phyloP scores from a whole-genome alignment of 1,140 invertebrate genomes.

The Atta colombica region DNA sequence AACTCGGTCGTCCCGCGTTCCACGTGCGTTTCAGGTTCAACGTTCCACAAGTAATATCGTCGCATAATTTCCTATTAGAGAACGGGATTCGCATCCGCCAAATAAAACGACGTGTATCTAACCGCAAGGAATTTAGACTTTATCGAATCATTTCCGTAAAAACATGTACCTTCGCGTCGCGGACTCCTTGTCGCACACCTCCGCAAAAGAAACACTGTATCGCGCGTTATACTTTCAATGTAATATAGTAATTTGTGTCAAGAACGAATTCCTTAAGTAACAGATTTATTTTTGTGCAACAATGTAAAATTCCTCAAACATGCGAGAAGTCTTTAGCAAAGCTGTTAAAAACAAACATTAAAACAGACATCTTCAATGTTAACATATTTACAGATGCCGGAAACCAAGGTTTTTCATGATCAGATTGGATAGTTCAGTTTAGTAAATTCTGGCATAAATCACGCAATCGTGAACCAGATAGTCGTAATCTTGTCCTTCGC shows the following conservation, averaged over 20 bases:
- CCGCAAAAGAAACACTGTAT: background rate
- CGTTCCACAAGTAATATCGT: constrained; percentile 32
- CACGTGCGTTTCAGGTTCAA: constrained; percentile 39
- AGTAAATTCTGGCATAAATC: constrained; percentile 50
- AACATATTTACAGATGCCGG: background rate
- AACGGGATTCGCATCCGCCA: constrained; percentile 7
- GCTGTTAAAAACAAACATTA: background rate
- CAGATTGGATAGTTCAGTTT: constrained; percentile 12
- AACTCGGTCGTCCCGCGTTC: constrained; percentile 73
- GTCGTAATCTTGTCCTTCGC: constrained; percentile 59
- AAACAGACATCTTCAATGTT: background rate
- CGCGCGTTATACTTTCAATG: background rate
- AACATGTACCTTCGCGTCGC: background rate
- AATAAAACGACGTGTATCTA: constrained; percentile 29
- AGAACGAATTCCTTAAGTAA: constrained; percentile 14
- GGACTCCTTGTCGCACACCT: constrained; percentile 9
- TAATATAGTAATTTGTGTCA: background rate
- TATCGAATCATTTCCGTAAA: constrained; percentile 20
- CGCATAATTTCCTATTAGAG: constrained; percentile 21
- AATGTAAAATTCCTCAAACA: background rate
- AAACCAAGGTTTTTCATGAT: constrained; percentile 9
- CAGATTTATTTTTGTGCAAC: background rate
- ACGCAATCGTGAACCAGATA: constrained; percentile 58
- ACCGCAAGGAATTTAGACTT: constrained; percentile 27
- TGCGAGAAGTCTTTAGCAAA: background rate